These are phyloP conservation scores for Caenorhabditis sinica DNA, from an alignment of 2,888 invertebrate species.

Conservation along the genomic window DNA sequence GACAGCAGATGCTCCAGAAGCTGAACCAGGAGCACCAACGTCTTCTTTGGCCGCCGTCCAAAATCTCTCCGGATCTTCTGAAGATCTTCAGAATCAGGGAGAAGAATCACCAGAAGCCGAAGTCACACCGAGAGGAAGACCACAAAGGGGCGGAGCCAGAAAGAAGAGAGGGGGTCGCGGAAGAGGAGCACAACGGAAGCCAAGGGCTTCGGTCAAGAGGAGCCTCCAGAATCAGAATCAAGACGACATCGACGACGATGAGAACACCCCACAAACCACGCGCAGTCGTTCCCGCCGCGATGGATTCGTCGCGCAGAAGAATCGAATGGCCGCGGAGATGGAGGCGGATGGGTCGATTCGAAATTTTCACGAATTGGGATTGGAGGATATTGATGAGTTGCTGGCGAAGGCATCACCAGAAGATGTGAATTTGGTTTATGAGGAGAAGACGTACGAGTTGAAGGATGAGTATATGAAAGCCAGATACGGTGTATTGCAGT, in stretches of 20 bases:
- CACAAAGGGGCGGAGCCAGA: constrained; percentile 19
- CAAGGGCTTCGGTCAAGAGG: too few relatives aligned
- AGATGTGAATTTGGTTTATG: constrained; percentile 15
- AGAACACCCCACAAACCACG: background rate
- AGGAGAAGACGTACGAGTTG: constrained; percentile 34
- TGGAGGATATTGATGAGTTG: background rate
- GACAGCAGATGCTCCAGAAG: background rate
- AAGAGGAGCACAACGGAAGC: too few relatives aligned
- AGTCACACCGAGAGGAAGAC: background rate
- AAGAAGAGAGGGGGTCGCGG: constrained; percentile 21
- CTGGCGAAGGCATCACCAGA: background rate
- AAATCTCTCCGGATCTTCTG: too few relatives aligned
- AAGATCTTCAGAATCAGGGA: too few relatives aligned
- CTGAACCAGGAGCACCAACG: too few relatives aligned
- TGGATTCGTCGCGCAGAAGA: constrained; percentile 2
- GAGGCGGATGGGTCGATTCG: background rate
- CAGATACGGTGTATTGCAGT: background rate
- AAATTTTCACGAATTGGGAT: constrained; percentile 1
- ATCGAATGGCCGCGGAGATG: constrained; percentile 22
- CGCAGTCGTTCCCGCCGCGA: background rate
- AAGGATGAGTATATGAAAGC: background rate
- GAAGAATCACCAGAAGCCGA: background rate
- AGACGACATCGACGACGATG: constrained; percentile 26
- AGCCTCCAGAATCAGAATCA: too few relatives aligned
- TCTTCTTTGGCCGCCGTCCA: too few relatives aligned